Percentiles rank a stretch among this genome's conserved stretches.
These are phyloP conservation scores for Musca domestica DNA, from an alignment of 1,140 invertebrate species.

Conservation along the genomic window DNA sequence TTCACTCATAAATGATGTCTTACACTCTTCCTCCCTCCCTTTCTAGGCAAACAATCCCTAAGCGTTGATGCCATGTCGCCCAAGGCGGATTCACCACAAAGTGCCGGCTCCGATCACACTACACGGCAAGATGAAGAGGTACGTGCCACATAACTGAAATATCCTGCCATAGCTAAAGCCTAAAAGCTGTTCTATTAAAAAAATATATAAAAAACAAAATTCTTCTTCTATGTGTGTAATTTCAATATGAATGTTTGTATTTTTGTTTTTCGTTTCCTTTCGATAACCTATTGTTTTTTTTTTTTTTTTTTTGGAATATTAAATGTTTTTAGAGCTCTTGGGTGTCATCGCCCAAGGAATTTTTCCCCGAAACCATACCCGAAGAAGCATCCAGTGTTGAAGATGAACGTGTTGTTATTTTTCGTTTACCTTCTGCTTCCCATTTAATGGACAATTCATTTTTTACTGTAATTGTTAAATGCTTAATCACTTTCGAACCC, in stretches of 20 bases:
- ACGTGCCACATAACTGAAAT: background rate
- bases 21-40: no score
- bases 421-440: conserved; percentile 48
- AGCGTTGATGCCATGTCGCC: conserved; percentile 45
- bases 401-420: conserved; percentile 80
- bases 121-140: conserved; percentile 62
- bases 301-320: background rate
- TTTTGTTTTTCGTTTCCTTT: background rate
- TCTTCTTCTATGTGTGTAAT: no score
- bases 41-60: conserved; percentile 40
- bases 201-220: no score
- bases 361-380: conserved; percentile 87
- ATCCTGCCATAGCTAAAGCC: background rate
- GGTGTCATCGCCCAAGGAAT: conserved; percentile 82
- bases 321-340: conserved; percentile 58
- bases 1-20: background rate
- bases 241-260: conserved; percentile 5
- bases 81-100: conserved; percentile 50
- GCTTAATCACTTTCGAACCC: background rate
- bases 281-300: conserved; percentile 1
- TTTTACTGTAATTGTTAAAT: conserved; percentile 59
- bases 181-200: background rate
- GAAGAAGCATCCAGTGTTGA: conserved; percentile 89
- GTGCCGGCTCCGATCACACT: conserved; percentile 44
- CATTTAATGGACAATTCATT: conserved; percentile 57